Conservation (phyloP, 2,797 vertebrate species). For the Sarcophilus harrisii region DNA sequence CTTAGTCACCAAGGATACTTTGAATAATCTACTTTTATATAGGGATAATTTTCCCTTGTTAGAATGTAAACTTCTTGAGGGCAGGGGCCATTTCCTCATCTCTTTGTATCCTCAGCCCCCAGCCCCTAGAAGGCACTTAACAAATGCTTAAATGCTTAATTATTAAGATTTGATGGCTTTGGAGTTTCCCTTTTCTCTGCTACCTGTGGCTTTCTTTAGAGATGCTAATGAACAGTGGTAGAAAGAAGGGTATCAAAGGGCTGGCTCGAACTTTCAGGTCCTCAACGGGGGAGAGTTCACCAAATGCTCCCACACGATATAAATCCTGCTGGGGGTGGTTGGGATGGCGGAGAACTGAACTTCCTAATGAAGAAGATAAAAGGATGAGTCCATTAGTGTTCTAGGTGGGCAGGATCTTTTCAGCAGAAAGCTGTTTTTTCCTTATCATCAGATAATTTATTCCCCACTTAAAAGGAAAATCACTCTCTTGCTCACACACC, state of each 20-base stretch:
- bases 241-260: background rate
- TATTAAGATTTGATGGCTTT: background rate
- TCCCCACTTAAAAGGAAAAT: background rate
- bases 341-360: background rate
- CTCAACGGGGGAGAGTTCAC: background rate
- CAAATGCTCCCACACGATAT: background rate
- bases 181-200: background rate
- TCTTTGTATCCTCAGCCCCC: background rate
- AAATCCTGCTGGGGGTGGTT: background rate
- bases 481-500: background rate
- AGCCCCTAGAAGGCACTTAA: background rate
- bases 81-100: background rate
- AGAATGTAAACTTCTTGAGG: background rate
- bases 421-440: background rate
- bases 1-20: background rate
- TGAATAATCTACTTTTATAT: background rate
- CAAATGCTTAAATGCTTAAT: background rate
- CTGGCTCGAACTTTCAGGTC: background rate
- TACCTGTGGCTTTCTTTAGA: background rate
- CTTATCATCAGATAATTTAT: slow-evolving; percentile 1
- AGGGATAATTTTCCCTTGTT: background rate
- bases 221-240: background rate
- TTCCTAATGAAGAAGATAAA: background rate
- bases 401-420: background rate
- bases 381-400: background rate